Evolutionary conservation across 2,797 vertebrate species (phyloP).

Genomic region (Coendou prehensilis): DNA sequence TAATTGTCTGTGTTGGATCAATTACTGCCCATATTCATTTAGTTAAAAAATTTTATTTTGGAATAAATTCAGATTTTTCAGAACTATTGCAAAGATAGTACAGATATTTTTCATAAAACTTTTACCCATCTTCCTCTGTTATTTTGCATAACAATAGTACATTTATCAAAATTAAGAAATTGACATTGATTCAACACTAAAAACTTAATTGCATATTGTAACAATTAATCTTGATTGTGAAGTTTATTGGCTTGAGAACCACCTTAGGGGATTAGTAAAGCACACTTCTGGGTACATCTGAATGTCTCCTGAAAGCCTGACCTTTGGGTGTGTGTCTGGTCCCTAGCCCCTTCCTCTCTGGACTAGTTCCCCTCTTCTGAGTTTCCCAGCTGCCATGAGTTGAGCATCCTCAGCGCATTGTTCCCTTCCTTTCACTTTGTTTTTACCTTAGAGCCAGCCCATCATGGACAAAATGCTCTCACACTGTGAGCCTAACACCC

Average conservation of each 20-base stretch:
- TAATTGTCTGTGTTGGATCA: background rate
- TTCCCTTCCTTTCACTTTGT: background rate
- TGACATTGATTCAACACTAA: background rate
- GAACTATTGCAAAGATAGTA: background rate
- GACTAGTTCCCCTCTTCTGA: too few species aligned
- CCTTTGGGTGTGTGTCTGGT: too few species aligned
- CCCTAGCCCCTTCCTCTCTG: background rate
- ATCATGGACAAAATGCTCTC: background rate
- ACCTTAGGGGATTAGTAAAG: background rate
- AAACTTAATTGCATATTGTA: background rate
- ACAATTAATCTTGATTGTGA: background rate
- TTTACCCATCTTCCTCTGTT: background rate
- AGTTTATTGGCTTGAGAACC: background rate
- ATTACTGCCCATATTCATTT: background rate
- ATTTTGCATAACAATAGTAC: background rate
- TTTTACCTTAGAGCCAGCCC: background rate
- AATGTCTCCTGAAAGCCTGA: background rate
- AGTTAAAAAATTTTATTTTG: background rate
- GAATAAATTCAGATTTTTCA: slow-evolving; percentile 22
- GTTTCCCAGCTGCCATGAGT: background rate
- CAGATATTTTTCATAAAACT: background rate
- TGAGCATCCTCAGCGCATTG: background rate
- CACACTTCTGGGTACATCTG: background rate
- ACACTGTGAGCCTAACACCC: background rate
- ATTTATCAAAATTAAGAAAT: background rate